Conservation (phyloP, 2,797 vertebrate species). For the Sebastes vulpes region DNA sequence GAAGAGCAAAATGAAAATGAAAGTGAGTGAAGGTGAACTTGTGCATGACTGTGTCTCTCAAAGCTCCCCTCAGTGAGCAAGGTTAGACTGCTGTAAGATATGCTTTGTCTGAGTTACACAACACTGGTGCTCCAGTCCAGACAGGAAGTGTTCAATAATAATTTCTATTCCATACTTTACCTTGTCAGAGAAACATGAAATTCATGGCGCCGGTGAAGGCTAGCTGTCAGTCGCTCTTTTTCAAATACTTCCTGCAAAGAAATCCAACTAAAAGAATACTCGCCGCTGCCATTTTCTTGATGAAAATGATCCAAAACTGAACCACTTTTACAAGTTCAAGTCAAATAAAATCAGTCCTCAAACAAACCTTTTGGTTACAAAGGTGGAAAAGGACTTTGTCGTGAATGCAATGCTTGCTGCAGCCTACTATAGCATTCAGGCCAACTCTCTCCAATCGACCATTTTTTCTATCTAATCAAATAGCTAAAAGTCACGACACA, state of each 20-base stretch:
- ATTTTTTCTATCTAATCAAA: neutral
- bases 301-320: neutral
- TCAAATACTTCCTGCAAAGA: neutral
- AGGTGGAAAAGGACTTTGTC: neutral
- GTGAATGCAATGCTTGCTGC: neutral
- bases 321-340: neutral
- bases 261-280: neutral
- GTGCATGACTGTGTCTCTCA: neutral
- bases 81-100: neutral
- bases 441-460: neutral
- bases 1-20: slow-evolving; percentile 9
- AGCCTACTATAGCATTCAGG: neutral
- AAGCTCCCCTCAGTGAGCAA: neutral
- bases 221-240: neutral
- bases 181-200: neutral
- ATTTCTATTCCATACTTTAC: neutral
- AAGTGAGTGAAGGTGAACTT: slow-evolving; percentile 19
- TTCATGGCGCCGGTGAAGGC: neutral
- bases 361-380: neutral
- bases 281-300: neutral
- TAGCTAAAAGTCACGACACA: neutral
- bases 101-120: neutral
- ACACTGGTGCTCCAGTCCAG: neutral
- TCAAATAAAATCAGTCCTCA: neutral
- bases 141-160: neutral